Percentiles rank a stretch among this genome's conserved stretches.
phyloP scores from a whole-genome alignment of 2,888 invertebrate genomes.

The Morpho deidamia region DNA sequence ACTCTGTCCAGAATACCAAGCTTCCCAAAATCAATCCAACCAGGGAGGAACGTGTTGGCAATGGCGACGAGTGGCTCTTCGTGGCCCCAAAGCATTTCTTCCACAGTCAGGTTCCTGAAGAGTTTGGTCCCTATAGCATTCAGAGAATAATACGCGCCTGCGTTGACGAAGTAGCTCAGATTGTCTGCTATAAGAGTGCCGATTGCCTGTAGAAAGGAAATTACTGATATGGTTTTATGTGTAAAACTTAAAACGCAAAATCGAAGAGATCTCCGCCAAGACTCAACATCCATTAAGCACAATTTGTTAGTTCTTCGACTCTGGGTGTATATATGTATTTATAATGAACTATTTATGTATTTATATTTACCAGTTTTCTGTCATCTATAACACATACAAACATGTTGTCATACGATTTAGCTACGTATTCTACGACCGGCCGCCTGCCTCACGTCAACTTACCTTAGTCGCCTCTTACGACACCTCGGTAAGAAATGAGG shows the following conservation, averaged over 20 bases:
- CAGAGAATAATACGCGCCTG: constrained; percentile 81
- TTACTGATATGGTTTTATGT: not conserved
- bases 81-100: constrained; percentile 91
- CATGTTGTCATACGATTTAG: too few relatives aligned
- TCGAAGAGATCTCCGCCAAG: too few relatives aligned
- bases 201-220: constrained; percentile 45
- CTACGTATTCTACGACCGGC: too few relatives aligned
- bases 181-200: constrained; percentile 61
- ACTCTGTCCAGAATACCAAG: constrained; percentile 91
- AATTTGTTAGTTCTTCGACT: too few relatives aligned
- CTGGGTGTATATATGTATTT: too few relatives aligned
- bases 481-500: too few relatives aligned
- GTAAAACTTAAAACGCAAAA: too few relatives aligned
- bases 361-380: not conserved
- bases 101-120: constrained; percentile 81
- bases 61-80: constrained; percentile 85
- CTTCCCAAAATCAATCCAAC: constrained; percentile 88
- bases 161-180: constrained; percentile 74
- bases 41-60: constrained; percentile 85
- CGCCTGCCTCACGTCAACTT: too few relatives aligned
- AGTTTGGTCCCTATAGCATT: constrained; percentile 81
- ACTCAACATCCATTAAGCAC: too few relatives aligned
- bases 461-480: too few relatives aligned
- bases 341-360: not conserved
- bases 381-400: not conserved